Evolutionary conservation across 2,113 vertebrate genomes (phyloP), one percentile per base, ranked within the genome.

Genomic region (Saccopteryx leptura): DNA sequence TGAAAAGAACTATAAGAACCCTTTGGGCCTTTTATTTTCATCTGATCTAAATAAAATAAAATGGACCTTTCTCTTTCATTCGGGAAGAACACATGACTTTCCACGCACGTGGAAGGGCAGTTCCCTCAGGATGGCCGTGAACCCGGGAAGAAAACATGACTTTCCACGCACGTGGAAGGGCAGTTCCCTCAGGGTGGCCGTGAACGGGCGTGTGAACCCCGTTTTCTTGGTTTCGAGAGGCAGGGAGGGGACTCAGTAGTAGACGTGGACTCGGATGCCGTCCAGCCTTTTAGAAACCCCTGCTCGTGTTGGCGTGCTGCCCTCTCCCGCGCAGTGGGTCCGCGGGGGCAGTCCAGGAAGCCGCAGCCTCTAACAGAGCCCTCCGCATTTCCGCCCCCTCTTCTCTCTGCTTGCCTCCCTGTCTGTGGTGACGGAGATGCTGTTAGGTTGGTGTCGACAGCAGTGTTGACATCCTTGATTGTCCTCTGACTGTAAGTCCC

Each of bases 391-490:
- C 91, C 78, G 2, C 66, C 61, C 28, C 31, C 76, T 97, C 72
- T 95, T 95, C 92, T 94, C 95, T 96, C 66, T 95, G 82, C 94
- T 97, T 8, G 56, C 93, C 93, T 96, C 96, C 79, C 97, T 86
- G 97, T 98, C 98, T 98, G 95, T 97, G 96, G 93, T 93, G 96
- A 90, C 12, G 76, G 33, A 93, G 97, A 61, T 13, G 39, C 28
- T 2, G 63, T 97, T 98, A 99, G 98, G 97, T 97, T 98, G 98
- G 97, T 98, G 98, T 94, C 92, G 98, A 98, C 98, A 98, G 98
- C 98, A 98, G 94, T 98, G 97, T 98, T 98, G 98, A 98, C 98
- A 98, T 99, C 98, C 98, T 98, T 98, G 98, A 98, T 98, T 99
- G 98, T 98, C 98, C 99, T 95, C 98, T 98, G 92, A 98, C 98